Evolutionary conservation across 2,113 vertebrate genomes (phyloP).

Genomic region (Alethe castanea): DNA sequence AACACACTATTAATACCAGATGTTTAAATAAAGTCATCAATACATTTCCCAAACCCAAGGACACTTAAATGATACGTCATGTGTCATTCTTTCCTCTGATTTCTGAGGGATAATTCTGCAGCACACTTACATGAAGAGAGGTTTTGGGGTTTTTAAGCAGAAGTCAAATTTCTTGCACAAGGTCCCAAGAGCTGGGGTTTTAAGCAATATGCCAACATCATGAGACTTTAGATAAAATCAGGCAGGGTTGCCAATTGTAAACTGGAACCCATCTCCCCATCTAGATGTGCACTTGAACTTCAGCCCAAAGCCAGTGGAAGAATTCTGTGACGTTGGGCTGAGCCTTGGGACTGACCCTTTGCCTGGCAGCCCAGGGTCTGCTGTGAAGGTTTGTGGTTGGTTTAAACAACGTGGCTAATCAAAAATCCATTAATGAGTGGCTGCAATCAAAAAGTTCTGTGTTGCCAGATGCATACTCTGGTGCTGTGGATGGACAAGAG

Average conservation of each 20-base stretch:
- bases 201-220: background rate
- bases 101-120: background rate
- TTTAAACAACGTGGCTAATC: background rate
- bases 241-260: conserved; percentile 2
- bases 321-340: background rate
- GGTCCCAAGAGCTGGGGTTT: background rate
- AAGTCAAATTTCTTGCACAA: background rate
- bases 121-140: background rate
- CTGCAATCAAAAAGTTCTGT: background rate
- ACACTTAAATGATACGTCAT: background rate
- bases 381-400: background rate
- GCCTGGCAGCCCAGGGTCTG: background rate
- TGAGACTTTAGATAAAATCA: background rate
- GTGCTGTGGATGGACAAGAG: background rate
- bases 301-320: conserved; percentile 40
- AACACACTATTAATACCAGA: conserved; percentile 28
- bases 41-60: background rate
- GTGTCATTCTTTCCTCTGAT: background rate
- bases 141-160: background rate
- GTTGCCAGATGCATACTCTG: background rate
- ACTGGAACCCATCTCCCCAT: conserved; percentile 34
- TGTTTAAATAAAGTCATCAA: background rate
- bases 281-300: conserved; percentile 22
- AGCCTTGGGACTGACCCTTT: conserved; percentile 22
- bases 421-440: background rate